phyloP scores from a whole-genome alignment of 2,888 invertebrate species.

The Cryptocheilus praepositus region DNA sequence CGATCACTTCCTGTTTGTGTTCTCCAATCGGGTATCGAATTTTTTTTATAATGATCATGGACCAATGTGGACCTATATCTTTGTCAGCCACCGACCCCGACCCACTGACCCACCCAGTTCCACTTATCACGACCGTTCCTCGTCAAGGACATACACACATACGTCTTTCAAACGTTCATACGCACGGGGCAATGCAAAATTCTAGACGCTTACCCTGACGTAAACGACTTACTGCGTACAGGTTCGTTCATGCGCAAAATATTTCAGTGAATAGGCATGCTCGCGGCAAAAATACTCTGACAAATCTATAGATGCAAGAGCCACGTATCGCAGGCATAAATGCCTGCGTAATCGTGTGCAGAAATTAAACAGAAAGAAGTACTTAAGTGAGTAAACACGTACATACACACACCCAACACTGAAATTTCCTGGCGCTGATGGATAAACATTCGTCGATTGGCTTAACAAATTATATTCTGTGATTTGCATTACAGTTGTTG shows the following conservation, averaged over 20 bases:
- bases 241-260: too few relatives aligned
- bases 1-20: too few relatives aligned
- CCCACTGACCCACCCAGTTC: constrained; percentile 43
- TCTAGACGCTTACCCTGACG: neutral
- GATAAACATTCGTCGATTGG: constrained; percentile 66
- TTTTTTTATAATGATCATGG: too few relatives aligned
- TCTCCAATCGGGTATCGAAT: too few relatives aligned
- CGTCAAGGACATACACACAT: constrained; percentile 19
- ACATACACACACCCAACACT: constrained; percentile 12
- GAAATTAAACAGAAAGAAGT: neutral
- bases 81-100: constrained; percentile 38
- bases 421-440: constrained; percentile 55
- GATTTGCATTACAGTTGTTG: constrained; percentile 74
- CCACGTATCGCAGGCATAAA: too few relatives aligned
- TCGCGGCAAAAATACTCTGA: constrained; percentile 4
- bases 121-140: constrained; percentile 28
- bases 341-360: too few relatives aligned
- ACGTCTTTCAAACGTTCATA: neutral
- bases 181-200: too few relatives aligned
- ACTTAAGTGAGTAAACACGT: neutral
- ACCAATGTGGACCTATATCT: neutral
- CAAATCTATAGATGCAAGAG: neutral
- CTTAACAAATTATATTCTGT: constrained; percentile 72
- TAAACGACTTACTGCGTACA: too few relatives aligned
- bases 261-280: neutral